These are phyloP conservation scores for Antennarius maculatus DNA, from an alignment of 2,797 vertebrate species.

Conservation along the genomic window DNA sequence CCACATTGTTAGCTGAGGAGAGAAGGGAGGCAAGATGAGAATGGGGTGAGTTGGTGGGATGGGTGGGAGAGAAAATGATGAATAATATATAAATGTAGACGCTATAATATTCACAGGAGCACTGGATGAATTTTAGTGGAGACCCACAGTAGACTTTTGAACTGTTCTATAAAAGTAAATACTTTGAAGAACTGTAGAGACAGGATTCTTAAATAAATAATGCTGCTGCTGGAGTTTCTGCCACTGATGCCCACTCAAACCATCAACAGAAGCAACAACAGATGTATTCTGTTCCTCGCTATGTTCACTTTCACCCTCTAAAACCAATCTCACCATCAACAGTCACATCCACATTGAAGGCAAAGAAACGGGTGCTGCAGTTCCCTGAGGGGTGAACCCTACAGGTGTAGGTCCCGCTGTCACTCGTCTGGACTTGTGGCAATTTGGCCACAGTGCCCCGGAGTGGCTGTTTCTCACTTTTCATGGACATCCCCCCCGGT, in stretches of 20 bases:
- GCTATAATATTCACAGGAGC: conserved; percentile 65
- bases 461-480: conserved; percentile 34
- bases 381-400: conserved; percentile 48
- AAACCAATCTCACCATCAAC: conserved; percentile 69
- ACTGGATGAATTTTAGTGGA: conserved; percentile 53
- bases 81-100: conserved; percentile 69
- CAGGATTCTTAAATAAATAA: conserved; percentile 70
- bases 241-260: conserved; percentile 51
- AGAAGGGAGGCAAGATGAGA: conserved; percentile 23
- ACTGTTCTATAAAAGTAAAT: conserved; percentile 60
- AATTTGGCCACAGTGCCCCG: conserved; percentile 68
- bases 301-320: conserved; percentile 5
- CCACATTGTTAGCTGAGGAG: conserved; percentile 61
- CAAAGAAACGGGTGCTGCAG: conserved; percentile 30
- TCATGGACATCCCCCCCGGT: conserved; percentile 57
- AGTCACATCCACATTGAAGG: conserved; percentile 62
- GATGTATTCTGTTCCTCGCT: conserved; percentile 21
- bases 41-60: background rate
- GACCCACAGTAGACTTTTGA: conserved; percentile 55
- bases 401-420: conserved; percentile 74
- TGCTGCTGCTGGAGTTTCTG: conserved; percentile 48
- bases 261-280: conserved; percentile 47
- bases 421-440: conserved; percentile 55
- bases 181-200: conserved; percentile 65
- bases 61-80: conserved; percentile 50